These are phyloP conservation scores for Amphilophus citrinellus DNA, from an alignment of 2,113 vertebrate species.

Conservation along the genomic window DNA sequence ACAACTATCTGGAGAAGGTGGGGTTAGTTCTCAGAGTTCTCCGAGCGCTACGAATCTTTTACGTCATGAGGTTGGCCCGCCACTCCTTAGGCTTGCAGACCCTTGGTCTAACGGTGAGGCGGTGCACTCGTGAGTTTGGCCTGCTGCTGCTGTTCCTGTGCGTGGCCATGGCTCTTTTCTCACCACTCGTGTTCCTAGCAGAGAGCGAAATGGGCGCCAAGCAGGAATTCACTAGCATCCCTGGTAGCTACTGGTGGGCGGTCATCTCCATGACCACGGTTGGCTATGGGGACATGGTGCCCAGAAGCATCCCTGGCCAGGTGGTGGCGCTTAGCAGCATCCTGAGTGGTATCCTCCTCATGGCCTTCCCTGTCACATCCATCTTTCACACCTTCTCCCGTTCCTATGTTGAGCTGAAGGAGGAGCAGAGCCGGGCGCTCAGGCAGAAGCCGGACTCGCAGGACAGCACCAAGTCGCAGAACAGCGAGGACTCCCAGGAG, in stretches of 20 bases:
- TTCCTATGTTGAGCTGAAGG: constrained; percentile 94
- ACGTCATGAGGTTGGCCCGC: constrained; percentile 93
- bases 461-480: constrained; percentile 84
- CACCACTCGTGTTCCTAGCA: constrained; percentile 91
- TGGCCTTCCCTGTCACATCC: constrained; percentile 97
- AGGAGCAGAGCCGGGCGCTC: constrained; percentile 86
- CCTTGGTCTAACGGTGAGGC: constrained; percentile 89
- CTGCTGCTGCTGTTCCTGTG: constrained; percentile 94
- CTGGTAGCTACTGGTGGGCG: constrained; percentile 97
- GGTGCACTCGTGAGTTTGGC: constrained; percentile 94
- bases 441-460: constrained; percentile 81
- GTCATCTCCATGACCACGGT: constrained; percentile 99
- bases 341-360: constrained; percentile 95
- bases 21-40: constrained; percentile 92
- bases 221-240: constrained; percentile 96
- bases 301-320: constrained; percentile 94
- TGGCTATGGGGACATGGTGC: constrained; percentile 98
- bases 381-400: constrained; percentile 98
- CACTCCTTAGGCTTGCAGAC: constrained; percentile 95
- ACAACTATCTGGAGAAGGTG: constrained; percentile 94
- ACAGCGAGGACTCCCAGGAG: constrained; percentile 81
- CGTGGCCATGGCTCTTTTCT: constrained; percentile 96
- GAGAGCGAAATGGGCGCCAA: constrained; percentile 95
- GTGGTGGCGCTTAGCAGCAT: constrained; percentile 97
- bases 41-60: constrained; percentile 93